Evolutionary conservation across 2,113 vertebrate genomes (phyloP), one percentile per base, ranked within the genome.

Genomic region (Bubalus kerabau): DNA sequence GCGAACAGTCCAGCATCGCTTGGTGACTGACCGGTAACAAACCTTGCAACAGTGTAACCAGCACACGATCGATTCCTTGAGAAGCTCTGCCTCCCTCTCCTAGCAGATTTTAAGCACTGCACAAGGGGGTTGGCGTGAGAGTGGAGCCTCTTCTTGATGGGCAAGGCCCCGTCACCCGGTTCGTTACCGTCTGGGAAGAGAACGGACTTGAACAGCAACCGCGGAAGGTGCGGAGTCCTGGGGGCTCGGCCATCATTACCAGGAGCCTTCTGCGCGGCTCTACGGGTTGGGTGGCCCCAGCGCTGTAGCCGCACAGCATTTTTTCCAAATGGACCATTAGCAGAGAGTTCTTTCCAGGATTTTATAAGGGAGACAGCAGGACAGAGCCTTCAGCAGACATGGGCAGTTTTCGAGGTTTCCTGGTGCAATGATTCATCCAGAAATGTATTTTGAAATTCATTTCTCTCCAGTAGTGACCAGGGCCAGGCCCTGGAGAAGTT

Each of bases 221-320:
- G 1, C 11, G 0, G n/a, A 13, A 88, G 50, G 36, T 2, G 21
- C 74, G 0, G 5, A 40, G 83, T 15, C 28, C 92, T 16, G 17
- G 21, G 54, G 1, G 4, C 15, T 30, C 2, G 21, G 40, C 5
- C 30, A 0, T 28, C 1, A 0, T 16, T 0, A 1, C 28, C 36
- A 10, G 74, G 2, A 4, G 57, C 46, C 48, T 8, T 54, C 57
- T 3, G 54, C 4, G 8, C 3, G 7, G 74, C 76, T n/a, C 43
- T 19, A 12, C 6, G 0, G 54, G 40, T 26, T 1, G 23, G 32
- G 74, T 7, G 46, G 90, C 57, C 23, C 57, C 6, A 2, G 76
- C 0, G 2, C 10, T 7, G 48, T 12, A 12, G 10, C 50, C 11
- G 3, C 16, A 40, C 3, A 2, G 28, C 17, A 3, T 15, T 23